Percentiles rank a stretch among this genome's conserved stretches.
phyloP scores from a whole-genome alignment of 2,888 invertebrate species.

The Zhuqinia jingwanae region DNA sequence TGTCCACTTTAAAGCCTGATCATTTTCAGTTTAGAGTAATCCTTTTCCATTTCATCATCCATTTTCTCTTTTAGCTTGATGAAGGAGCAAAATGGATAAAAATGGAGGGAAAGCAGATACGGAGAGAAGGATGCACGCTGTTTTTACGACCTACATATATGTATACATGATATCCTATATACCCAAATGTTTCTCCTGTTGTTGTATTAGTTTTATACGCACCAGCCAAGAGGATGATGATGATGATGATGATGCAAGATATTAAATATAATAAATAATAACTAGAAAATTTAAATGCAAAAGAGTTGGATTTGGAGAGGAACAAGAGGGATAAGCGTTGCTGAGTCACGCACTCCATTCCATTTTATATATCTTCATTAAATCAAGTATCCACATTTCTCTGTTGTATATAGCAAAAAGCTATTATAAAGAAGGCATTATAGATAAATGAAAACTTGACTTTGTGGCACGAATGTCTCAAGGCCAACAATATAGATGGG shows the following conservation, averaged over 20 bases:
- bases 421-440: conserved; percentile 2
- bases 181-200: too few relatives aligned
- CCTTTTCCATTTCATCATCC: neutral
- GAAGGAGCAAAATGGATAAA: neutral
- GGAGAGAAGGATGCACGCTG: too few relatives aligned
- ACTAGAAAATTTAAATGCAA: conserved; percentile 47
- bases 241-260: too few relatives aligned
- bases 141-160: too few relatives aligned
- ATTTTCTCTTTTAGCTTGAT: neutral
- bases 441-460: conserved; percentile 38
- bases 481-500: conserved; percentile 5
- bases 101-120: too few relatives aligned
- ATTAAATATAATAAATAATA: conserved; percentile 23
- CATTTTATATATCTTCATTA: conserved; percentile 16
- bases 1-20: neutral
- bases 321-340: conserved; percentile 31
- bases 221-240: too few relatives aligned
- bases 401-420: neutral
- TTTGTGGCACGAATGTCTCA: conserved; percentile 40
- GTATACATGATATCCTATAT: too few relatives aligned
- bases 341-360: conserved; percentile 35
- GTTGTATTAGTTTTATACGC: too few relatives aligned
- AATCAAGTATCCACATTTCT: conserved; percentile 25
- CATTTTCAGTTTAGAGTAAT: neutral
- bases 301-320: conserved; percentile 3